Evolutionary conservation across 2,797 vertebrate species (phyloP), one percentile per base, ranked within the genome.

Genomic region (Falco novaeseelandiae): DNA sequence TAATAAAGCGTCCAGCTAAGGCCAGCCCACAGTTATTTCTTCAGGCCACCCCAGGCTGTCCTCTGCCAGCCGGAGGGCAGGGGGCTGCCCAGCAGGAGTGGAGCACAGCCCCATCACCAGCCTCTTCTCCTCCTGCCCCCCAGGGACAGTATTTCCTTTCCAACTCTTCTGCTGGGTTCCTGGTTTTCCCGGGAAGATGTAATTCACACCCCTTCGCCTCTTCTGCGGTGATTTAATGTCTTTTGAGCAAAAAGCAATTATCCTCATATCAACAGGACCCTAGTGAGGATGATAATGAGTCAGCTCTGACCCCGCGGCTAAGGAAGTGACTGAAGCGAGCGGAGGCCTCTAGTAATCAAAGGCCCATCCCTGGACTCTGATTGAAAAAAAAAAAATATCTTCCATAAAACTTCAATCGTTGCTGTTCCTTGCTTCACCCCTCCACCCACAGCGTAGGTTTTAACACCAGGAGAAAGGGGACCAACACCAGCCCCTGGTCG

Each of bases 171-270:
- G 74, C 76, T 63, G 59, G 70, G 81, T 27, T 87, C 72, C 95
- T 82, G 26, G 19, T 82, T 96, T 85, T 89, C 81, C 96, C 10
- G 1, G 81, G 71, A 93, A 96, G 91, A 83, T 42, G 85, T 79
- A 94, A 96, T 94, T 97, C 91, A 88, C 76, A 96, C 88, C 79
- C 96, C 63, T 87, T 85, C 14, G 51, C 67, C 95, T 79, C 90
- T 93, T 97, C 96, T 34, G 0, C 1, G 5, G 82, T 95, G 94
- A 97, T 86, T 96, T 96, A 96, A 94, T 85, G 79, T 84, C 84
- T 96, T 97, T 89, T 77, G 95, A 97, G 96, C 83, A 96, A 97
- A 92, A 98, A 97, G 92, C 97, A 98, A 97, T 97, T 96, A 96
- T 90, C 89, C 65, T 49, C 91, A 6, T 93, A 96, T 87, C 95